A percentile compares a stretch with the other conserved stretches of the same genome.
Evolutionary conservation across 2,888 invertebrate genomes (phyloP).

Genomic region (Thysanoteuthis rhombus): DNA sequence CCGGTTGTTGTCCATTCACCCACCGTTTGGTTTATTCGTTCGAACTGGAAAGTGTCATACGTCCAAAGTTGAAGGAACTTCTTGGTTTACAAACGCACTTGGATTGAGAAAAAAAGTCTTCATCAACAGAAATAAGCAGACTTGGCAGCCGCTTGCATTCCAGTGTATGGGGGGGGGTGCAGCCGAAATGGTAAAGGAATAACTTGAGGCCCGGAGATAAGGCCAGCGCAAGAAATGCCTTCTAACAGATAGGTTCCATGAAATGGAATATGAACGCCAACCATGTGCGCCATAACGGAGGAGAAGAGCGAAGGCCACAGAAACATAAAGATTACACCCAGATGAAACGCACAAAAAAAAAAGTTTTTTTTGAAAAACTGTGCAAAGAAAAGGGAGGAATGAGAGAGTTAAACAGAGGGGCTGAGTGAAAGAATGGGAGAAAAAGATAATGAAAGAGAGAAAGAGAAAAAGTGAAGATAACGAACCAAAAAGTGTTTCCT

Average conservation of each 20-base stretch:
- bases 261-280: neutral
- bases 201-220: neutral
- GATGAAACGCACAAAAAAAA: too few species aligned
- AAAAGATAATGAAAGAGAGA: too few species aligned
- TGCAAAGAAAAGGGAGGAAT: neutral
- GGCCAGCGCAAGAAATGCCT: neutral
- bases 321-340: too few species aligned
- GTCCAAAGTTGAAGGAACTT: neutral
- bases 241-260: slow-evolving; percentile 12
- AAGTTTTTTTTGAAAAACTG: too few species aligned
- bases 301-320: neutral
- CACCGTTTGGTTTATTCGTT: neutral
- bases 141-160: neutral
- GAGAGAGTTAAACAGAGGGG: too few species aligned
- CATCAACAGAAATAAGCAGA: neutral
- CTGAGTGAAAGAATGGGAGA: too few species aligned
- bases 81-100: slow-evolving; percentile 12
- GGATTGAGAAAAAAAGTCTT: neutral
- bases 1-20: neutral
- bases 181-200: too few species aligned
- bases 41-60: neutral
- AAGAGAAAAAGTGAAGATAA: too few species aligned
- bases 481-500: too few species aligned
- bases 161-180: neutral
- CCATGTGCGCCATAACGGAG: neutral